Conservation (phyloP, 2,113 vertebrate genomes). For the Rostratula benghalensis region DNA sequence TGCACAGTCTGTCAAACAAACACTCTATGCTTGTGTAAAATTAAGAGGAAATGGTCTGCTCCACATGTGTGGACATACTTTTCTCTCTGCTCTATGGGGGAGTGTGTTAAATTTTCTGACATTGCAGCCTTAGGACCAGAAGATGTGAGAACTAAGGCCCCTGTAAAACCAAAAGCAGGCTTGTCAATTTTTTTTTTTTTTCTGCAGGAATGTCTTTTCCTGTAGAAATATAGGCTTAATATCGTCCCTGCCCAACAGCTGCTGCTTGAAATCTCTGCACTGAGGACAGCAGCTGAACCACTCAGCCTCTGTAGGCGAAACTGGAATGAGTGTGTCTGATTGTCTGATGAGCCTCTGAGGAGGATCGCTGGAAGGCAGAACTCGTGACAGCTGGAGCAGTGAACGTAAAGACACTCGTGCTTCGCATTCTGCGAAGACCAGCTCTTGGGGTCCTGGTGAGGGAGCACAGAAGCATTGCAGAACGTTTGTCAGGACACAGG, state of each 20-base stretch:
- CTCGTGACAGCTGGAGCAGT: neutral
- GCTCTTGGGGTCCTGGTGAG: neutral
- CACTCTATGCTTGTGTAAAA: neutral
- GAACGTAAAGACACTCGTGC: neutral
- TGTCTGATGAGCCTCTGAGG: conserved; percentile 10
- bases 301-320: neutral
- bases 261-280: neutral
- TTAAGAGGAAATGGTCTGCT: neutral
- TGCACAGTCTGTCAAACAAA: neutral
- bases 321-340: neutral
- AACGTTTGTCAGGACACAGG: neutral
- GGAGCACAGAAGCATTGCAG: neutral
- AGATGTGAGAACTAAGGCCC: neutral
- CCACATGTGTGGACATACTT: neutral
- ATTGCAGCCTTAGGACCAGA: neutral
- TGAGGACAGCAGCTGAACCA: neutral
- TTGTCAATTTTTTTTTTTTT: neutral
- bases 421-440: neutral
- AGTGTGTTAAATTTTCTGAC: neutral
- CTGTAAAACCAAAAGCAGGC: neutral
- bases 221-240: neutral
- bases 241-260: neutral
- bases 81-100: neutral
- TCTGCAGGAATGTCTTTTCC: neutral
- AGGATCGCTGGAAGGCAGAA: conserved; percentile 1